Percentiles rank a stretch among this genome's conserved stretches.
Conservation (phyloP, 2,113 vertebrate species). For the Aix galericulata region DNA sequence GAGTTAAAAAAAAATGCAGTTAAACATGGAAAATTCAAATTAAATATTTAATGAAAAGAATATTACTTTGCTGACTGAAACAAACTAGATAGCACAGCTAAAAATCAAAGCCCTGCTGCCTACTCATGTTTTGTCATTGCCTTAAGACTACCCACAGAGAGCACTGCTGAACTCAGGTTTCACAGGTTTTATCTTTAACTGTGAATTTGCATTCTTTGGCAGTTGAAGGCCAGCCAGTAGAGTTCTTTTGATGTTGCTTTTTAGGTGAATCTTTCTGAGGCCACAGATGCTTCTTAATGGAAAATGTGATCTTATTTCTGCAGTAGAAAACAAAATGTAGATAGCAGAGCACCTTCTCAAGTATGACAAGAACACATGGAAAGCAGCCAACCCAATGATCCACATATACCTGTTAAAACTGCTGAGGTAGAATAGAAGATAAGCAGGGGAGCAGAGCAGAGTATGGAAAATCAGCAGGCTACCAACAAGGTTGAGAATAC, state of each 20-base stretch:
- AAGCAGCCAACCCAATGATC: slow-evolving; percentile 28
- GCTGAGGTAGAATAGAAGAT: slow-evolving; percentile 30
- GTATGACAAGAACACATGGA: slow-evolving; percentile 30
- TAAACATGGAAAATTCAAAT: slow-evolving; percentile 64
- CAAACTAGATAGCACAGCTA: slow-evolving; percentile 59
- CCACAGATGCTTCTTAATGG: not conserved
- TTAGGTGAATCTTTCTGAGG: slow-evolving; percentile 45
- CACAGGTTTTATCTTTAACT: slow-evolving; percentile 44
- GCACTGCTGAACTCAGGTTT: slow-evolving; percentile 25
- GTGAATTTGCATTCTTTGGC: slow-evolving; percentile 40
- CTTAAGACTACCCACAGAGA: slow-evolving; percentile 44
- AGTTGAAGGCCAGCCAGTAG: slow-evolving; percentile 8
- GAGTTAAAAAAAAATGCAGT: slow-evolving; percentile 28
- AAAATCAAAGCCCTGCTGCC: slow-evolving; percentile 51
- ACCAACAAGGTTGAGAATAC: slow-evolving; percentile 29
- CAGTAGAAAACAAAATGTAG: slow-evolving; percentile 14
- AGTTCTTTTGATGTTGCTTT: slow-evolving; percentile 34
- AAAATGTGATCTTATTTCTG: slow-evolving; percentile 26
- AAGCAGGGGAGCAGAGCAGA: slow-evolving; percentile 2
- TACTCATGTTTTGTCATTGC: not conserved
- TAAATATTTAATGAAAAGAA: slow-evolving; percentile 71
- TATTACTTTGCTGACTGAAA: slow-evolving; percentile 64
- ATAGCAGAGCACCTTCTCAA: slow-evolving; percentile 21
- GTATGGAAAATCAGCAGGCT: slow-evolving; percentile 33
- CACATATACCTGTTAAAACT: slow-evolving; percentile 35